Evolutionary conservation across 2,888 invertebrate species (phyloP), one percentile per base, ranked within the genome.

Genomic region (Tetrapedia diversipes): DNA sequence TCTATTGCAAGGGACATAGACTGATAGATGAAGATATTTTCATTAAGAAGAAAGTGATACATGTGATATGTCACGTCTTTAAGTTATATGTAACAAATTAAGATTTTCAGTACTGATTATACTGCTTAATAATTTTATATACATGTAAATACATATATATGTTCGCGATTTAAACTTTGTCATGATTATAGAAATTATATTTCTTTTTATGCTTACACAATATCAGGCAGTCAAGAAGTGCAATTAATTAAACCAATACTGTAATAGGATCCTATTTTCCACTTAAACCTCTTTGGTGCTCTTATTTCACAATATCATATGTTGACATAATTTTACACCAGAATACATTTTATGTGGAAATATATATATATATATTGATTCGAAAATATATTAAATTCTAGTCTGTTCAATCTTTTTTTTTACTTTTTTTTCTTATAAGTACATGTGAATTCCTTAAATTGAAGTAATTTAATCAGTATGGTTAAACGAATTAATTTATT

Each of bases 361-460:
- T 68, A 59, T 51, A 49, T 45, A 65, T 32, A 49, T 49, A 43
- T 49, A 39, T 41, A 37, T 19, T 32, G 16, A 34, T 47, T 54
- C 34, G 37, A 37, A 24, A 32, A 47, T n/a, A 27, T 70, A n/a
- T 73, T 60, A 65, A 60, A 76, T 76, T 73, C 73, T 73, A 72
- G 76, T 73, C 73, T 45, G 10, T 32, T 19, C 11, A 57, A 49
- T 22, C 29, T 34, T 32, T 24, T 53, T 4, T 39, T 29, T 51
- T 39, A 47, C n/a, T 47, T 37, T 47, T 61, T 49, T 6, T 51
- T 39, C 32, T 47, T 34, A 14, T 29, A 39, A 56, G 16, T 32
- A 6, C n/a, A 22, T 27, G 14, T 53, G 19, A 34, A 63, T 41
- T 51, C 4, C 29, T 45, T 56, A 29, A 69, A 54, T 47, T 10